phyloP scores from a whole-genome alignment of 2,113 vertebrate genomes.

The Apteryx mantelli region DNA sequence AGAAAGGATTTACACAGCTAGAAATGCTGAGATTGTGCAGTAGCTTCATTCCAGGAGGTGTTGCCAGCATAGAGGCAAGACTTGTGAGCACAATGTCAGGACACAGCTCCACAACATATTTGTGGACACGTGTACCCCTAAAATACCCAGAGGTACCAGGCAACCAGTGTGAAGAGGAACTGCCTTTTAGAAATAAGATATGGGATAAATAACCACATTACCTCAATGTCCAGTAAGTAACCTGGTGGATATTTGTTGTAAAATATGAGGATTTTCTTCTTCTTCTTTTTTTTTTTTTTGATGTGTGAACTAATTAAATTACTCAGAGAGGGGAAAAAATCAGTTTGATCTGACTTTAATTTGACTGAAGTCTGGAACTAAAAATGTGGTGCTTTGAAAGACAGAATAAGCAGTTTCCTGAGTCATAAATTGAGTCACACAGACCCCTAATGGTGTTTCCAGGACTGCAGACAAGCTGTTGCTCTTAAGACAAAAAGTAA shows the following conservation, averaged over 20 bases:
- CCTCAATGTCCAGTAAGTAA: neutral
- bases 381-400: slow-evolving; percentile 44
- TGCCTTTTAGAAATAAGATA: neutral
- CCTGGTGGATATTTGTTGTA: neutral
- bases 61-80: neutral
- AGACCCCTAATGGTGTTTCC: slow-evolving; percentile 69
- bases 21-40: neutral
- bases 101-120: neutral
- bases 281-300: neutral
- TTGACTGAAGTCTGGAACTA: slow-evolving; percentile 46
- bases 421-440: slow-evolving; percentile 75
- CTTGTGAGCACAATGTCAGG: neutral
- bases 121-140: neutral
- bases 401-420: slow-evolving; percentile 69
- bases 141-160: neutral
- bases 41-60: neutral
- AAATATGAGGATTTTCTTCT: neutral
- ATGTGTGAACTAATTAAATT: slow-evolving; percentile 33
- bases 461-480: slow-evolving; percentile 63
- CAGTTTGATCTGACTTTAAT: slow-evolving; percentile 46
- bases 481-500: slow-evolving; percentile 39
- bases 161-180: neutral
- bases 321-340: neutral
- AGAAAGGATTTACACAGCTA: neutral
- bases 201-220: neutral